Base-by-base conservation (phyloP, 2,888 invertebrate species). In the Meta bourneti region DNA sequence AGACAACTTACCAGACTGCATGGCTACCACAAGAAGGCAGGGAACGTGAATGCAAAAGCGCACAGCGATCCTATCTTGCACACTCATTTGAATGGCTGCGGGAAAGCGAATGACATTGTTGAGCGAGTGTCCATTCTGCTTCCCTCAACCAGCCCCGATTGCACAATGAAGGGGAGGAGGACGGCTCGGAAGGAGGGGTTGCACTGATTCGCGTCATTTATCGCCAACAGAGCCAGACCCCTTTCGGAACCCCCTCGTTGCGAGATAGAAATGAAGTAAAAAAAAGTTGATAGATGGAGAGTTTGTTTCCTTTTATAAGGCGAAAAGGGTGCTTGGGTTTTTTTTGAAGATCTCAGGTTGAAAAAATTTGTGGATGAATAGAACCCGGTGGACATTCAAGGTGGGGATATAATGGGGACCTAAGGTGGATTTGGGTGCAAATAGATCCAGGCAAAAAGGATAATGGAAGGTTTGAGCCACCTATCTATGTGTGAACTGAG, bases 221-320 rank as follows among this genome's bases (percentile, higher is more conserved):
- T 72, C 87, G 87, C 87, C 87, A 87, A 87, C 72, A n/a, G n/a
- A 70, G 72, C 87, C 86, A 77, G 71, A n/a, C 79, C 80, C 72
- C 48, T 11, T 80, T 70, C 54, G 34, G 34, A 16, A 69, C 7
- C 70, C 13, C n/a, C 70, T 13, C 70, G 16, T 69, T 7, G 70
- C 13, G 7, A 69, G 34, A 34, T 34, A 34, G 34, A 34, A 34
- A 4, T 34, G 34, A 34, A 34, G 34, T 34, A 4, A 34, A 34
- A 34, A 34, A 34, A 34, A 1, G 34, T 34, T 34, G 34, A 4
- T 34, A 34, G 34, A 34, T 34, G 34, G 34, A 34, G 4, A 34
- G 34, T 4, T 4, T 34, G 34, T 1, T 34, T 34, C 34, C 34
- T 34, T 34, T 34, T 34, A 34, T 34, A 34, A 34, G 34, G 34